Evolutionary conservation across 2,888 invertebrate species (phyloP).

Genomic region (Oscheius myriophilus): DNA sequence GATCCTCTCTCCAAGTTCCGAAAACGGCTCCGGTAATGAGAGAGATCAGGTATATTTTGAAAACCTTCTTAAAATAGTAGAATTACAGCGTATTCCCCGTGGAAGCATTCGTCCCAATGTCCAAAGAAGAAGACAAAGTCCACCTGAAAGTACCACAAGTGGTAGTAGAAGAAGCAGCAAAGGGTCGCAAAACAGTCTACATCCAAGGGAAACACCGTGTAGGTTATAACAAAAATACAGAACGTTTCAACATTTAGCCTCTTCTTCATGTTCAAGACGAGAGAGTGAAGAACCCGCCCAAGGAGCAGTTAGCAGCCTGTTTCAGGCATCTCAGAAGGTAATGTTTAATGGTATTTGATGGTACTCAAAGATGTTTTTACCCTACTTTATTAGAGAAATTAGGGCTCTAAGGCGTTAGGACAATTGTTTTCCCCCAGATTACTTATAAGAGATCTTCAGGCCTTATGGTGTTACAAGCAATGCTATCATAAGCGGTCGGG

Average conservation of each 20-base stretch:
- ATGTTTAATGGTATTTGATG: too few species aligned
- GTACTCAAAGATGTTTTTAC: too few species aligned
- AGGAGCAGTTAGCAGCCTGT: conserved; percentile 2
- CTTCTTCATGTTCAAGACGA: conserved; percentile 14
- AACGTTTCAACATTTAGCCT: conserved; percentile 3
- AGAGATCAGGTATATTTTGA: neutral
- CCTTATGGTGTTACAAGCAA: too few species aligned
- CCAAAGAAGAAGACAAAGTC: conserved; percentile 21
- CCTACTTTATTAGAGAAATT: too few species aligned
- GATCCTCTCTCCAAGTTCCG: conserved; percentile 9
- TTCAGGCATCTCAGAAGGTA: conserved; percentile 13
- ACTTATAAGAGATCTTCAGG: too few species aligned
- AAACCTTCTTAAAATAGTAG: too few species aligned
- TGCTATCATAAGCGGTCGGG: too few species aligned
- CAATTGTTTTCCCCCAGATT: too few species aligned
- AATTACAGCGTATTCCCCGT: too few species aligned
- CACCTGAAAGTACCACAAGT: conserved; percentile 26
- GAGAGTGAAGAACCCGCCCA: conserved; percentile 20
- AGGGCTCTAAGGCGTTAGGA: too few species aligned
- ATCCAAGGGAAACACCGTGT: conserved; percentile 24
- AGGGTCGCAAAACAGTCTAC: conserved; percentile 18
- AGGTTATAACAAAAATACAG: too few species aligned
- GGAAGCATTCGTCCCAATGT: conserved; percentile 6
- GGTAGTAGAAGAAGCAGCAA: conserved; percentile 30
- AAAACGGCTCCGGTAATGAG: neutral